Conservation (phyloP, 1,140 invertebrate genomes). For the Microplitis demolitor region DNA sequence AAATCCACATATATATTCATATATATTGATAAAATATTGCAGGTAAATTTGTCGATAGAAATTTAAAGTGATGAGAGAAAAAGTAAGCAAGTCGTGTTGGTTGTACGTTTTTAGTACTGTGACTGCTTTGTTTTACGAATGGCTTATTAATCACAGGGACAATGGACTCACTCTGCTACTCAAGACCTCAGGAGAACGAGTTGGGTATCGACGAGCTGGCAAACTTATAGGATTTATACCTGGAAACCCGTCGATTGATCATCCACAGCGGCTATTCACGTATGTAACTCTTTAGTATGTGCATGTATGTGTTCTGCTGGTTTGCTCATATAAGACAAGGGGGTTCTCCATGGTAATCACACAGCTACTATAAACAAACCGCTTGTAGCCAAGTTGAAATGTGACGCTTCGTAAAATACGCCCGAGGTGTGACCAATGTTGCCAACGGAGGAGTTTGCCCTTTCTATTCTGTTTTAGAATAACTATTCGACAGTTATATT, state of each 20-base stretch:
- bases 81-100: slow-evolving; percentile 14
- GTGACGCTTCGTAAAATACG: slow-evolving; percentile 39
- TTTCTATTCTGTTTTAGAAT: too few species aligned
- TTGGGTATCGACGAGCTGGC: slow-evolving; percentile 30
- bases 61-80: background rate
- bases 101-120: slow-evolving; percentile 26
- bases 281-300: background rate
- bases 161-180: slow-evolving; percentile 31
- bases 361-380: slow-evolving; percentile 46
- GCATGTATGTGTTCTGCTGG: background rate
- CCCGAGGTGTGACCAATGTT: slow-evolving; percentile 44
- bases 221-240: slow-evolving; percentile 37
- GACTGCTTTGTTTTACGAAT: slow-evolving; percentile 40
- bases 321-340: background rate
- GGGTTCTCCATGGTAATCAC: slow-evolving; percentile 1
- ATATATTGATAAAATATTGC: too few species aligned
- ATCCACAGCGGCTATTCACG: slow-evolving; percentile 18
- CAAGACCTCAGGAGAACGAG: slow-evolving; percentile 12
- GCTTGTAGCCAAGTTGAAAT: slow-evolving; percentile 11
- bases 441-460: slow-evolving; percentile 26
- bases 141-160: slow-evolving; percentile 54
- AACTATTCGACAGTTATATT: too few species aligned
- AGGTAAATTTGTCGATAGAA: background rate
- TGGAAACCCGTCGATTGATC: slow-evolving; percentile 55
- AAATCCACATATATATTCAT: too few species aligned